phyloP scores from a whole-genome alignment of 1,140 invertebrate genomes.

The Bombus affinis region DNA sequence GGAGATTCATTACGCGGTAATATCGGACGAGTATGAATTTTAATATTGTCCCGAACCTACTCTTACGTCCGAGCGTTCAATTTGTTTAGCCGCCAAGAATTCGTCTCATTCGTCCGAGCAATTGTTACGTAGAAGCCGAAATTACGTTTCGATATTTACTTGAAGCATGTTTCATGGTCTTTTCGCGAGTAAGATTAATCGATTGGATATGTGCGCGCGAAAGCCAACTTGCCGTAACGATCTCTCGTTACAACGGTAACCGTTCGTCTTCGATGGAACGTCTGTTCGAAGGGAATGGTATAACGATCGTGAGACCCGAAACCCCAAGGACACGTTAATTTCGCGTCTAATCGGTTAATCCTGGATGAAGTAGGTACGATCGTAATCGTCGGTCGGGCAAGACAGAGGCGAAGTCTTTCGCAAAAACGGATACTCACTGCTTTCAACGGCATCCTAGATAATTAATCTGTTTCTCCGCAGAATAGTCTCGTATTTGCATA shows the following conservation, averaged over 20 bases:
- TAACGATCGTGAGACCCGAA: too few relatives aligned
- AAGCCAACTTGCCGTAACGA: too few relatives aligned
- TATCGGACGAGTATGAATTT: slow-evolving; percentile 34
- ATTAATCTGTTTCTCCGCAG: slow-evolving; percentile 57
- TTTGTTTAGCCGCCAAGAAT: background rate
- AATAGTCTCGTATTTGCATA: slow-evolving; percentile 43
- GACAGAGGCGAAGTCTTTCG: background rate
- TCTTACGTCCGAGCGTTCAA: background rate
- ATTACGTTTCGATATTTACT: too few relatives aligned
- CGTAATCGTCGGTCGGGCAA: background rate
- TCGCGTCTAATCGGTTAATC: slow-evolving; percentile 11
- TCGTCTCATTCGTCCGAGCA: too few relatives aligned
- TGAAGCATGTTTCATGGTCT: accelerated
- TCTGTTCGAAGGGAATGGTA: too few relatives aligned
- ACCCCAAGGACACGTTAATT: background rate
- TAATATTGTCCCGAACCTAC: background rate
- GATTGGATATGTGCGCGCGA: too few relatives aligned
- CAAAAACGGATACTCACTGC: slow-evolving; percentile 22
- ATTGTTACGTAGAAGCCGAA: too few relatives aligned
- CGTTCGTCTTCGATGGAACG: background rate
- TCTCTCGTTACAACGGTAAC: too few relatives aligned
- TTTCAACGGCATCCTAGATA: slow-evolving; percentile 20
- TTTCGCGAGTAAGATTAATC: too few relatives aligned
- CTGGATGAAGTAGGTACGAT: background rate
- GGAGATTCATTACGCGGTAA: slow-evolving; percentile 23